Evolutionary conservation across 2,888 invertebrate species (phyloP).

Genomic region (Athripsodes cinereus): DNA sequence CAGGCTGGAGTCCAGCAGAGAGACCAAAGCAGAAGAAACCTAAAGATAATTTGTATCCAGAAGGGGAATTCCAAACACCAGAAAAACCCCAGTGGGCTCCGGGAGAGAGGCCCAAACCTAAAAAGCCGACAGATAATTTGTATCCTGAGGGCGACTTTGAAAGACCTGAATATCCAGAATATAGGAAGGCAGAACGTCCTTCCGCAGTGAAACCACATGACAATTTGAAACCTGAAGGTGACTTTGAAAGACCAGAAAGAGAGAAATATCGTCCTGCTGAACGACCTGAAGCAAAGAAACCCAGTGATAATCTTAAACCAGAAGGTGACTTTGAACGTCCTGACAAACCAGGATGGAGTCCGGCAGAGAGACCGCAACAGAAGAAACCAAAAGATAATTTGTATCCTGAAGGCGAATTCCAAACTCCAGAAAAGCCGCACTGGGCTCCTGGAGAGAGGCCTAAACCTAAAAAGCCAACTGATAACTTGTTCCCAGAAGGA

Average conservation of each 20-base stretch:
- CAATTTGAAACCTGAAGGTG: conserved; percentile 37
- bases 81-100: conserved; percentile 13
- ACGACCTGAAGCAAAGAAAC: conserved; percentile 41
- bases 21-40: conserved; percentile 34
- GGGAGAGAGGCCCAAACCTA: conserved; percentile 32
- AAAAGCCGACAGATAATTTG: conserved; percentile 42
- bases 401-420: conserved; percentile 33
- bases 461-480: conserved; percentile 32
- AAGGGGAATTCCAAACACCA: conserved; percentile 39
- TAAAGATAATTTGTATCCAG: conserved; percentile 39
- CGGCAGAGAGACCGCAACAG: conserved; percentile 39
- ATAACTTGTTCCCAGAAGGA: conserved; percentile 53
- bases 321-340: conserved; percentile 39
- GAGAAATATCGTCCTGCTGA: conserved; percentile 36
- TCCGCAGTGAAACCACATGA: conserved; percentile 36
- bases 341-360: conserved; percentile 32
- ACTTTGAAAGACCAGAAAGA: conserved; percentile 36
- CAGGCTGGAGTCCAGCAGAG: conserved; percentile 44
- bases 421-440: conserved; percentile 33
- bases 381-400: conserved; percentile 35
- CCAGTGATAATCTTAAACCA: conserved; percentile 35
- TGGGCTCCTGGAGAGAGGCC: conserved; percentile 33
- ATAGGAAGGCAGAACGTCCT: conserved; percentile 37
- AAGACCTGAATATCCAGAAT: conserved; percentile 36
- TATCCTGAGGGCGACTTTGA: conserved; percentile 50